A percentile compares a stretch with the other conserved stretches of the same genome.
Conservation (phyloP, 2,113 vertebrate genomes). For the Beaufortia kweichowensis region DNA sequence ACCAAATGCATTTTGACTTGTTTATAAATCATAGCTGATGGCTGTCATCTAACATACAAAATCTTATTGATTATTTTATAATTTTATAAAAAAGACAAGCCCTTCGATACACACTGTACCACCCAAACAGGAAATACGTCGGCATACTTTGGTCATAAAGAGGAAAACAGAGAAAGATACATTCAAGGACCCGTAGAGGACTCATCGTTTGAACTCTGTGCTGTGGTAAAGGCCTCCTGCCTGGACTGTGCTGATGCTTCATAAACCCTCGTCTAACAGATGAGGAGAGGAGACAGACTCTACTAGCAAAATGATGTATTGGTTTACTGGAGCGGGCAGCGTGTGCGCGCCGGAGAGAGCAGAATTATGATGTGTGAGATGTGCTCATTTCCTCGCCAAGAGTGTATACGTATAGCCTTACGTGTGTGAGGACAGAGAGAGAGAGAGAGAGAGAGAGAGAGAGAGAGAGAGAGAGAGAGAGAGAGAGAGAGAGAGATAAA, state of each 20-base stretch:
- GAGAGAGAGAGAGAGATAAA: not conserved
- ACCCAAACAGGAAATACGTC: not conserved
- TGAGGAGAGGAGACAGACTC: slow-evolving; percentile 42
- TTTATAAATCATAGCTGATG: too few relatives aligned
- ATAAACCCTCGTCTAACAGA: slow-evolving; percentile 48
- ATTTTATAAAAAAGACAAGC: too few relatives aligned
- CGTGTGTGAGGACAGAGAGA: not conserved
- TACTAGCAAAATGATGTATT: slow-evolving; percentile 44
- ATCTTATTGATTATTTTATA: not conserved
- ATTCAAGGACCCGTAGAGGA: slow-evolving; percentile 36
- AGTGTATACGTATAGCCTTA: slow-evolving; percentile 22
- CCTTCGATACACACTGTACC: too few relatives aligned
- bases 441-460: not conserved
- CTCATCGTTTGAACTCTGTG: slow-evolving; percentile 33
- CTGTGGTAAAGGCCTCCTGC: slow-evolving; percentile 43
- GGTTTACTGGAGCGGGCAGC: slow-evolving; percentile 32
- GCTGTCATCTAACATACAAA: not conserved
- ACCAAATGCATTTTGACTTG: too few relatives aligned
- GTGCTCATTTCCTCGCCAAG: slow-evolving; percentile 31
- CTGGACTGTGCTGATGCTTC: slow-evolving; percentile 44
- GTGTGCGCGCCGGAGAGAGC: slow-evolving; percentile 9
- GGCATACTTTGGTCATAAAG: not conserved
- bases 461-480: not conserved
- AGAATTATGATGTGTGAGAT: slow-evolving; percentile 51
- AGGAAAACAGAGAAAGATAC: slow-evolving; percentile 3